Percentiles rank a stretch among this genome's conserved stretches.
Conservation (phyloP, 2,888 invertebrate genomes). For the Pseudanteris insignis region DNA sequence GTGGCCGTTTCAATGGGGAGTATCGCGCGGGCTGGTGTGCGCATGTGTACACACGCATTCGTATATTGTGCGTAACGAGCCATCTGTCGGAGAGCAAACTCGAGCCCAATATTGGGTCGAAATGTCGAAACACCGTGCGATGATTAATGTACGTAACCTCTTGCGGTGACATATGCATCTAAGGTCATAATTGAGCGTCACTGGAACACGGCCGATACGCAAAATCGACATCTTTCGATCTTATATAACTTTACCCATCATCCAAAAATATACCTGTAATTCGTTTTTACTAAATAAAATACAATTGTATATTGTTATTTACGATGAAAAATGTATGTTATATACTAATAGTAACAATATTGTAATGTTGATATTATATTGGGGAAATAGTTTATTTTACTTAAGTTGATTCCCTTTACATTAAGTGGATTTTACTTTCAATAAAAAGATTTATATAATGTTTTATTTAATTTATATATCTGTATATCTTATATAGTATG, state of each 20-base stretch:
- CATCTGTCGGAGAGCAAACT: slow-evolving; percentile 51
- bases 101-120: slow-evolving; percentile 44
- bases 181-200: slow-evolving; percentile 7
- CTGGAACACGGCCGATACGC: no score
- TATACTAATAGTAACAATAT: not conserved
- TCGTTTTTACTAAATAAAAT: no score
- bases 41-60: slow-evolving; percentile 27
- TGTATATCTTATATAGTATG: no score
- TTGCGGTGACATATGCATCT: slow-evolving; percentile 13
- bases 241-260: no score
- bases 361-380: not conserved
- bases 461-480: no score
- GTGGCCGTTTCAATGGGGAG: slow-evolving; percentile 14
- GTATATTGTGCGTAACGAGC: slow-evolving; percentile 27
- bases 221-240: no score
- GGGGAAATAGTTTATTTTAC: no score
- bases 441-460: no score
- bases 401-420: no score
- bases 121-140: slow-evolving; percentile 11
- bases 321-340: not conserved
- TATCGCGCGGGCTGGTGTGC: slow-evolving; percentile 48
- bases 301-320: not conserved
- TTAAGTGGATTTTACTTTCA: no score
- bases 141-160: slow-evolving; percentile 5
- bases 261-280: no score